Evolutionary conservation across 2,888 invertebrate genomes (phyloP).

Genomic region (Magallana nippona): DNA sequence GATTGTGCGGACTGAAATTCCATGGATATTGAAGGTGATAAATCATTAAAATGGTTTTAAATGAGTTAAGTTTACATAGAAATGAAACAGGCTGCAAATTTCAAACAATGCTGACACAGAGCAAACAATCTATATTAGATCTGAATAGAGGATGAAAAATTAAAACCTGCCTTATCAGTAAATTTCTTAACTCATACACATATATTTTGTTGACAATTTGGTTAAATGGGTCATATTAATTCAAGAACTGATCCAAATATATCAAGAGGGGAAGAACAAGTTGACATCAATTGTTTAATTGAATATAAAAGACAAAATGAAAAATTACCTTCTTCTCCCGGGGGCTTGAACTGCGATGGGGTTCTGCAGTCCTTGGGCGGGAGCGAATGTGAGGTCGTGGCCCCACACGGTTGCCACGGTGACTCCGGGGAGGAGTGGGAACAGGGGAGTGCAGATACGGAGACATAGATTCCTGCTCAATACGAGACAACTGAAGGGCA

Average conservation of each 20-base stretch:
- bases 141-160: too few relatives aligned
- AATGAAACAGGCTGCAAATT: not conserved
- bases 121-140: too few relatives aligned
- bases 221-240: too few relatives aligned
- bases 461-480: constrained; percentile 68
- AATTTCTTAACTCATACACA: not conserved
- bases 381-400: constrained; percentile 35
- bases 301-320: not conserved
- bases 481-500: constrained; percentile 69
- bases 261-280: not conserved
- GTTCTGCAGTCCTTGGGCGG: constrained; percentile 50
- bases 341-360: constrained; percentile 40
- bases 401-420: constrained; percentile 49
- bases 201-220: too few relatives aligned
- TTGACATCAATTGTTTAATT: not conserved
- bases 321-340: constrained; percentile 25
- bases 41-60: not conserved
- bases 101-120: not conserved
- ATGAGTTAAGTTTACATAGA: not conserved
- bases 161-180: not conserved
- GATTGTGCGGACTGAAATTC: constrained; percentile 36
- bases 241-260: too few relatives aligned
- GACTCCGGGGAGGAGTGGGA: constrained; percentile 67
- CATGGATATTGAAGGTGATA: not conserved
- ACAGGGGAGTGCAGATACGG: constrained; percentile 73